Conservation (phyloP, 1,140 invertebrate species). For the Orius insidiosus region DNA sequence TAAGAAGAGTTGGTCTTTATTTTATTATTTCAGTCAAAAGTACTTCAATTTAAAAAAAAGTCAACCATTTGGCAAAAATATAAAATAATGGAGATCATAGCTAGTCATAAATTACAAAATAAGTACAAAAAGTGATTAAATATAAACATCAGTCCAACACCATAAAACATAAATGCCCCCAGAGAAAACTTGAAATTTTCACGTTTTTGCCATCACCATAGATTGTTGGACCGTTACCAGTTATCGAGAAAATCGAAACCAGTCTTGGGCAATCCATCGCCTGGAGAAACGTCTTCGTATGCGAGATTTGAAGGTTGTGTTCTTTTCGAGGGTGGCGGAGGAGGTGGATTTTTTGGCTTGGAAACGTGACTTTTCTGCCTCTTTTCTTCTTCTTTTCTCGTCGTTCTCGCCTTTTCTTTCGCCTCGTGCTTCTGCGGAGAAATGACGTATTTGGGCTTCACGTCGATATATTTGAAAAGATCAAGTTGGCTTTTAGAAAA, state of each 20-base stretch:
- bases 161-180: too few relatives aligned
- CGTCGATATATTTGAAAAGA: constrained; percentile 24
- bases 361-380: constrained; percentile 2
- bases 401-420: constrained; percentile 13
- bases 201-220: too few relatives aligned
- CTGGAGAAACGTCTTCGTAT: constrained; percentile 10
- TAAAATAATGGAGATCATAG: too few relatives aligned
- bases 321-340: constrained; percentile 15
- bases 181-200: too few relatives aligned
- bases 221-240: constrained; percentile 17
- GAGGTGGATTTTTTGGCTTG: constrained; percentile 17
- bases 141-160: too few relatives aligned
- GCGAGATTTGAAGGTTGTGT: not conserved
- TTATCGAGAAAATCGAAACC: constrained; percentile 22
- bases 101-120: too few relatives aligned
- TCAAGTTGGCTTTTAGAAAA: constrained; percentile 61
- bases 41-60: too few relatives aligned
- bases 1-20: too few relatives aligned
- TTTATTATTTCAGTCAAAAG: too few relatives aligned
- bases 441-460: constrained; percentile 10
- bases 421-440: constrained; percentile 5
- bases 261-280: constrained; percentile 20
- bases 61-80: too few relatives aligned
- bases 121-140: too few relatives aligned
- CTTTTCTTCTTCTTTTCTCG: not conserved